Base-by-base conservation (phyloP, 2,888 invertebrate species). In the Diadegma fenestrale region DNA sequence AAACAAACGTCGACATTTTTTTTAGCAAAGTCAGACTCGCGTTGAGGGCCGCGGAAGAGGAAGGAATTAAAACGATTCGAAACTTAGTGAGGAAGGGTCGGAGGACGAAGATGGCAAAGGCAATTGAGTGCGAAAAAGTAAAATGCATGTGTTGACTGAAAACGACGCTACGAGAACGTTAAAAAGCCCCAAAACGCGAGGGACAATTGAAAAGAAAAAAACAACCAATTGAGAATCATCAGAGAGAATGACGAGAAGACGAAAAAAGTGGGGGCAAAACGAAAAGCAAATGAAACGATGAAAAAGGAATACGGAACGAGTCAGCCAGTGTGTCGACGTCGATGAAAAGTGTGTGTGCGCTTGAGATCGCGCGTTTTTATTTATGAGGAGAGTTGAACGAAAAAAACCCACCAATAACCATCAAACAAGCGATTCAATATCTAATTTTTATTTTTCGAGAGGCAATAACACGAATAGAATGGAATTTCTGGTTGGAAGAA, bases 121-220 rank as follows among this genome's bases (percentile, higher is more conserved):
- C 6, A 37, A 37, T 37, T 89, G 91, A 90, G 88, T 89, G 90
- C 89, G 87, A 90, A 90, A 89, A 91, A 91, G 89, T 90, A 91
- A 91, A 91, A 93, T 92, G 93, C 93, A 92, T 92, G 90, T 92
- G 93, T 93, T 92, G 90, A 92, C 88, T 90, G 91, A 90, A 91
- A 89, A 87, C 89, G 87, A 88, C 87, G 87, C 86, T 87, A 87
- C 75, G 83, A 86, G 78, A 75, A 77, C 26, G 26, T 75, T 45
- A 63, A 72, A 83, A 77, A 58, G 68, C n/a, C n/a, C n/a, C n/a
- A n/a, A n/a, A n/a, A n/a, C n/a, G n/a, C n/a, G n/a, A n/a, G n/a
- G n/a, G n/a, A n/a, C n/a, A n/a, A n/a, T n/a, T n/a, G n/a, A n/a
- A n/a, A n/a, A n/a, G n/a, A n/a, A n/a, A 72, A 66, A 77, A 33